phyloP scores from a whole-genome alignment of 2,888 invertebrate genomes.

The Macrostomum cliftonense region DNA sequence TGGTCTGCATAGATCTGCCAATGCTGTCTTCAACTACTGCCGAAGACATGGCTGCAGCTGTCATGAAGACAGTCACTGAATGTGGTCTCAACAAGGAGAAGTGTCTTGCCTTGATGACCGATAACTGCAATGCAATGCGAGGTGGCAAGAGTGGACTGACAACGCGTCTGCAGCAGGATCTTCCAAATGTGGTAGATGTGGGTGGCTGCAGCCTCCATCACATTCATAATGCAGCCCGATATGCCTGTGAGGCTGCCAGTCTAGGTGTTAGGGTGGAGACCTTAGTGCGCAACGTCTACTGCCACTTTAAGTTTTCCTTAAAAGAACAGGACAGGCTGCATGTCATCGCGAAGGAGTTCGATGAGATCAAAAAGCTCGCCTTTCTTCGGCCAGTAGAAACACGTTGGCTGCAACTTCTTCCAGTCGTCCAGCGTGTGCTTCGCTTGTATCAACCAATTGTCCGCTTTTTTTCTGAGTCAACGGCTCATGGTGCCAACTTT shows the following conservation, averaged over 20 bases:
- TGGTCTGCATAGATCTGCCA: slow-evolving; percentile 4
- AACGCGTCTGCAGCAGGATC: neutral
- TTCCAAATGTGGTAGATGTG: slow-evolving; percentile 3
- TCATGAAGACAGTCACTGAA: neutral
- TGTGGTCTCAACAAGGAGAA: neutral
- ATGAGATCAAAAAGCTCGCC: no score
- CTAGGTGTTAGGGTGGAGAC: neutral
- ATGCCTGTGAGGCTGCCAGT: neutral
- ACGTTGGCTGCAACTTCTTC: no score
- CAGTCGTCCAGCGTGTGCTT: no score
- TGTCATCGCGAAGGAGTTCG: no score
- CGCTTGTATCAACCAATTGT: no score
- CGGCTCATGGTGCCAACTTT: no score
- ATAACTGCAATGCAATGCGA: slow-evolving; percentile 3
- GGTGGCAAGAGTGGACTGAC: neutral
- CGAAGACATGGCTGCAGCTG: neutral
- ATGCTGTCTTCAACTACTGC: slow-evolving; percentile 1
- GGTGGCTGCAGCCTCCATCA: slow-evolving; percentile 6
- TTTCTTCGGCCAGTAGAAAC: no score
- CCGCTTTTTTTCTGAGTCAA: no score
- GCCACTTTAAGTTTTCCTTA: slow-evolving; percentile 3
- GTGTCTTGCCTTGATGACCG: slow-evolving; percentile 3
- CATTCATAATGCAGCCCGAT: slow-evolving; percentile 6
- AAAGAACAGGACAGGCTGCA: neutral
- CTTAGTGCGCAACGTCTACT: slow-evolving; percentile 4